A percentile compares a stretch with the other conserved stretches of the same genome.
These are phyloP conservation scores for Drosophila suboccidentalis DNA, from an alignment of 2,888 invertebrate species.

Conservation along the genomic window DNA sequence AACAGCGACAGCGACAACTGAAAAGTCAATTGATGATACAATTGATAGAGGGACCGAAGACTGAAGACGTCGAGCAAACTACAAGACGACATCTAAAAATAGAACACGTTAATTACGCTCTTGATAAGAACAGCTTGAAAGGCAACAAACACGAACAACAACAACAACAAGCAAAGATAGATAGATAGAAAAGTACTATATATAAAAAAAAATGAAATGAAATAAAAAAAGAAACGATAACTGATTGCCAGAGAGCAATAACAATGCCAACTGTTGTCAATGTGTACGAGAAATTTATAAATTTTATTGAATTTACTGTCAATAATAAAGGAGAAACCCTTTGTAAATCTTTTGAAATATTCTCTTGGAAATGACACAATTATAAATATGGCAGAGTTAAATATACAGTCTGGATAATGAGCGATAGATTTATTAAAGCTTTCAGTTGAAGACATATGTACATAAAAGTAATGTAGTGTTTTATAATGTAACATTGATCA, in stretches of 20 bases:
- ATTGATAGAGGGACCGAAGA: constrained; percentile 59
- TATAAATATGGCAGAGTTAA: background rate
- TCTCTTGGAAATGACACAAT: background rate
- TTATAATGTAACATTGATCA: background rate
- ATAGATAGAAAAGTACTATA: constrained; percentile 13
- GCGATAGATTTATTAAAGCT: background rate
- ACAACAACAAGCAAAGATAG: constrained; percentile 1
- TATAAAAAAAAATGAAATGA: background rate
- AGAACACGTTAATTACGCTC: constrained; percentile 70
- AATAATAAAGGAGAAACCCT: constrained; percentile 10
- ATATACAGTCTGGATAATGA: no score
- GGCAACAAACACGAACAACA: constrained; percentile 19
- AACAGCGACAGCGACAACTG: constrained; percentile 26
- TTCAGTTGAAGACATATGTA: background rate
- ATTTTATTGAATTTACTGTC: constrained; percentile 19
- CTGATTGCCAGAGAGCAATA: constrained; percentile 29
- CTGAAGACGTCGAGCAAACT: constrained; percentile 33
- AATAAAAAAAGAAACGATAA: constrained; percentile 5
- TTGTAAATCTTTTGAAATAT: background rate
- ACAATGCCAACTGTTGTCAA: constrained; percentile 21
- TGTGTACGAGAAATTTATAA: constrained; percentile 16
- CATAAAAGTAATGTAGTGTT: no score
- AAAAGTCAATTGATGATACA: constrained; percentile 75
- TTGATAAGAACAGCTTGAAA: constrained; percentile 58
- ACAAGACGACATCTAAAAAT: constrained; percentile 69